phyloP scores from a whole-genome alignment of 2,888 invertebrate species.

The Sericinus montela region DNA sequence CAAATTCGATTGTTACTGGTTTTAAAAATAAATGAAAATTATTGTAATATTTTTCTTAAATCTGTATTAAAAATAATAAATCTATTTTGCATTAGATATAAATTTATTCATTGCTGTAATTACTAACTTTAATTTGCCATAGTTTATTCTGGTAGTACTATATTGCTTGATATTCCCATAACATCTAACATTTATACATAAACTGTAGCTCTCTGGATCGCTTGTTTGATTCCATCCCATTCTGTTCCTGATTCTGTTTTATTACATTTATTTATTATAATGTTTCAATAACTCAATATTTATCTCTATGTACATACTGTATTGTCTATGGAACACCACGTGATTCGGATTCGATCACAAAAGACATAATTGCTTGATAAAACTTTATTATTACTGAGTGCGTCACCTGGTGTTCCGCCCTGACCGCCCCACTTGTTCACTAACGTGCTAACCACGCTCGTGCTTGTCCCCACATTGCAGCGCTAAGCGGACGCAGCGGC shows the following conservation, averaged over 20 bases:
- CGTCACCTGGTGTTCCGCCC: constrained; percentile 2
- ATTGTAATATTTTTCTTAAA: too few species aligned
- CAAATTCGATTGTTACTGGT: too few species aligned
- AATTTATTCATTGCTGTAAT: not conserved
- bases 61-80: too few species aligned
- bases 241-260: constrained; percentile 14
- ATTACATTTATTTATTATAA: constrained; percentile 23
- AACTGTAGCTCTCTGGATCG: not conserved
- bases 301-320: constrained; percentile 18
- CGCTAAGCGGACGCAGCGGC: constrained; percentile 73
- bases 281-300: constrained; percentile 21
- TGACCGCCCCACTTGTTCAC: constrained; percentile 33
- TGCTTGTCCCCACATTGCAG: constrained; percentile 76
- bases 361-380: too few species aligned
- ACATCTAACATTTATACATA: too few species aligned
- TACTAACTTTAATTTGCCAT: too few species aligned
- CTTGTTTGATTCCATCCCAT: constrained; percentile 4
- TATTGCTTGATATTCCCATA: too few species aligned
- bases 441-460: constrained; percentile 73
- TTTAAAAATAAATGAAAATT: too few species aligned
- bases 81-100: not conserved
- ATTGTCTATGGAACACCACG: constrained; percentile 22
- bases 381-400: too few species aligned
- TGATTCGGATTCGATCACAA: not conserved
- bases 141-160: too few species aligned